These are phyloP conservation scores for Megalops cyprinoides DNA, from an alignment of 2,797 vertebrate genomes.

Conservation along the genomic window DNA sequence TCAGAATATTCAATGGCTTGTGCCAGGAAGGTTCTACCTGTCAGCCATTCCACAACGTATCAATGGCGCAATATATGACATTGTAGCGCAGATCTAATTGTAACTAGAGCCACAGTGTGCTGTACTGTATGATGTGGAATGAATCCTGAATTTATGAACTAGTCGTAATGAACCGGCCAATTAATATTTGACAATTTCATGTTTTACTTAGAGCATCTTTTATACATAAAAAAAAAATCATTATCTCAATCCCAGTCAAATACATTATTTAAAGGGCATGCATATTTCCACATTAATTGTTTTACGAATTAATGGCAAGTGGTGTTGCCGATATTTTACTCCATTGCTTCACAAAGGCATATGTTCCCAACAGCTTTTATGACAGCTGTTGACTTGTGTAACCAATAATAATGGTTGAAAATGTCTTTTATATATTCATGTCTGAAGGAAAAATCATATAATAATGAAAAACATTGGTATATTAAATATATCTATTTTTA, in stretches of 20 bases:
- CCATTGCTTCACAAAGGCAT: too few species aligned
- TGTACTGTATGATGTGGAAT: not conserved
- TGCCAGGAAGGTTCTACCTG: slow-evolving; percentile 27
- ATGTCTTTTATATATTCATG: slow-evolving; percentile 32
- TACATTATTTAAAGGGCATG: too few species aligned
- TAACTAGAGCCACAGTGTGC: slow-evolving; percentile 17
- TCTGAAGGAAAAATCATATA: slow-evolving; percentile 5
- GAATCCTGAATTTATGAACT: too few species aligned
- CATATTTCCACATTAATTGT: too few species aligned
- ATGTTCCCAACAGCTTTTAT: not conserved
- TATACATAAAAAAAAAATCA: not conserved
- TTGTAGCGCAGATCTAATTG: not conserved
- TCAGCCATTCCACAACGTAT: not conserved
- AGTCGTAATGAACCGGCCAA: slow-evolving; percentile 11
- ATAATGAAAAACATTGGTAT: slow-evolving; percentile 41
- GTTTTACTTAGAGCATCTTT: too few species aligned
- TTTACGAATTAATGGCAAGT: too few species aligned
- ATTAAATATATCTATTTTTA: slow-evolving; percentile 57
- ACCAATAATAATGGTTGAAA: slow-evolving; percentile 2
- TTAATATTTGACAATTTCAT: slow-evolving; percentile 11
- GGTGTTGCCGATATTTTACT: too few species aligned
- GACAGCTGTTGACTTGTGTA: slow-evolving; percentile 1
- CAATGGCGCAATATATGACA: not conserved
- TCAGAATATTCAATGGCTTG: slow-evolving; percentile 20
- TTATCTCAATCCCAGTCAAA: too few species aligned